Base-by-base conservation (phyloP, 2,797 vertebrate genomes). In the Odontamblyopus rebecca region DNA sequence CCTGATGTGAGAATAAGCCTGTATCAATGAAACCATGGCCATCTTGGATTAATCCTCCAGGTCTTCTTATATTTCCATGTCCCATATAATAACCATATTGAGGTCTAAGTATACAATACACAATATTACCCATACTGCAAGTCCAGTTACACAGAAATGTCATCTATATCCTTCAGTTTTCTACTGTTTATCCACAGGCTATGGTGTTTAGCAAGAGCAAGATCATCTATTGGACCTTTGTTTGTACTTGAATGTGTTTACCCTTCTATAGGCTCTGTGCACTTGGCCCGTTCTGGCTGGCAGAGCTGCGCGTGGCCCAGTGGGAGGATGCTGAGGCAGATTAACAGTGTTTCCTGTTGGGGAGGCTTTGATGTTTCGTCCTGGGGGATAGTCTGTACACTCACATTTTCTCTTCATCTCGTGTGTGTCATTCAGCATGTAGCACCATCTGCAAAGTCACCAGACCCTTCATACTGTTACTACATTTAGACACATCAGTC, bases 331-430 rank as follows among this genome's bases (percentile, higher is more conserved):
- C 88, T 84, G 78, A 87, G 80, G 81, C 85, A 90, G 91, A 92
- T 93, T 93, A 92, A 86, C 85, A 80, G 68, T 82, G 89, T 89
- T 91, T 91, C 92, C 89, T 90, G 87, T 90, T 90, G 84, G 82
- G 80, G 76, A 81, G 71, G 86, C 91, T 93, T 92, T 93, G 91
- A 93, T 91, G 89, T 91, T 80, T 71, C 81, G 84, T 90, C 88
- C 88, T 77, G 72, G 18, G 86, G 90, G 88, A 88, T 81, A 85
- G n/a, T 66, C 74, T 68, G 88, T 61, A 88, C 87, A 81, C 79
- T 90, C 82, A 76, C 86, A 85, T 87, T 89, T 88, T 90, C 84
- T 78, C 87, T 89, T 89, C 83, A 83, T 89, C 85, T 90, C 77
- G 70, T 85, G 75, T 65, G 54, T 88, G 89, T 87, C 88, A 85